Conservation (phyloP, 2,797 vertebrate genomes). For the Dendrocincla tyrannina region DNA sequence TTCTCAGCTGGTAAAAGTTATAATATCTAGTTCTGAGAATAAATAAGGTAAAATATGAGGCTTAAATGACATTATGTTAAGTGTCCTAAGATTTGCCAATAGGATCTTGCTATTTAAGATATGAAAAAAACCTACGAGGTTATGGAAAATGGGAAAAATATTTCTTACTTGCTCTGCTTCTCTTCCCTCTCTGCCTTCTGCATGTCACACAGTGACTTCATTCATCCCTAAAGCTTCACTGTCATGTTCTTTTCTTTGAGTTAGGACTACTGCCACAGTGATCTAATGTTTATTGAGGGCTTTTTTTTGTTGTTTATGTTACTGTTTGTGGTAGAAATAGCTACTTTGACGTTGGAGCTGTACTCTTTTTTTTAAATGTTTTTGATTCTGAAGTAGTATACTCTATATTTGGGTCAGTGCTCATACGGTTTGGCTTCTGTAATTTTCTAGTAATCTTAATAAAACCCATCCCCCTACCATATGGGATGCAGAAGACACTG, state of each 20-base stretch:
- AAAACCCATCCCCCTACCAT: slow-evolving; percentile 6
- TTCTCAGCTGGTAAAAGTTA: neutral
- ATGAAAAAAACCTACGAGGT: neutral
- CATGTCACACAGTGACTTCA: neutral
- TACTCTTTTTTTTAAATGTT: neutral
- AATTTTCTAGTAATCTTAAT: slow-evolving; percentile 5
- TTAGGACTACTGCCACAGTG: neutral
- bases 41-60: neutral
- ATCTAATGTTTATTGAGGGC: neutral
- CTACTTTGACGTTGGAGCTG: slow-evolving; percentile 8
- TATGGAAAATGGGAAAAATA: neutral
- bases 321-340: neutral
- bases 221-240: neutral
- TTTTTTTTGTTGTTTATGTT: neutral
- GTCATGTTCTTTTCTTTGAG: neutral
- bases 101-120: neutral
- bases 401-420: neutral
- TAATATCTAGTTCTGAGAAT: neutral
- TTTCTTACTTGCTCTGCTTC: neutral
- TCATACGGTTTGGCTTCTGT: neutral
- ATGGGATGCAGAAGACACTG: slow-evolving; percentile 52
- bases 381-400: neutral
- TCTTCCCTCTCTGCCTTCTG: neutral
- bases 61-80: neutral
- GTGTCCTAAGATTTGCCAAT: neutral